A percentile compares a stretch with the other conserved stretches of the same genome.
phyloP scores from a whole-genome alignment of 2,113 vertebrate species.

The Menidia beryllina region DNA sequence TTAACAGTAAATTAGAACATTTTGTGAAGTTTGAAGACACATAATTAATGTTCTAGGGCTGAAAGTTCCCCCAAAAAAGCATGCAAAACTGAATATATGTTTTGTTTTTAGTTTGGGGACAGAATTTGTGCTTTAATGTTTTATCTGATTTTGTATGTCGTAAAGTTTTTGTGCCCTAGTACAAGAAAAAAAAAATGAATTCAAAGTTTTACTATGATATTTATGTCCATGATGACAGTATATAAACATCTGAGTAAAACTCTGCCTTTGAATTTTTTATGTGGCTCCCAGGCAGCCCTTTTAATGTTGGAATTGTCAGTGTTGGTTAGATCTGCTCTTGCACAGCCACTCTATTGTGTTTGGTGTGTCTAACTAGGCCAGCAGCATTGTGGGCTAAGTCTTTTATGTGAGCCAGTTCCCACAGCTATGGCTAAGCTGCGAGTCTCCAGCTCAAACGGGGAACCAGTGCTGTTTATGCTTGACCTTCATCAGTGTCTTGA shows the following conservation, averaged over 20 bases:
- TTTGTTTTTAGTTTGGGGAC: no score
- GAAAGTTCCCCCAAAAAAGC: no score
- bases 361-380: slow-evolving; percentile 65
- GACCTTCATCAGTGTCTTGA: slow-evolving; percentile 76
- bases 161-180: no score
- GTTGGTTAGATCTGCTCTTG: slow-evolving; percentile 47
- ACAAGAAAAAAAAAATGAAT: not conserved
- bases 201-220: not conserved
- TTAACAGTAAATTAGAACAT: no score
- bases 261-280: slow-evolving; percentile 36
- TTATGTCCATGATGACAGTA: not conserved
- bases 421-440: slow-evolving; percentile 59
- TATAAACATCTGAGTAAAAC: not conserved
- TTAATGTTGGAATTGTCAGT: slow-evolving; percentile 47
- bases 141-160: no score
- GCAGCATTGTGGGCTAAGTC: slow-evolving; percentile 66
- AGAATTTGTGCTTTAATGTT: no score
- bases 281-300: slow-evolving; percentile 28
- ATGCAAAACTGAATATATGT: no score
- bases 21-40: no score
- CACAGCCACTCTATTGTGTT: slow-evolving; percentile 60
- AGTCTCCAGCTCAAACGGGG: slow-evolving; percentile 50
- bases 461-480: slow-evolving; percentile 66
- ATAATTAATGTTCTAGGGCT: no score
- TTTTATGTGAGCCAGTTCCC: slow-evolving; percentile 66